phyloP scores from a whole-genome alignment of 2,113 vertebrate genomes.

The Chloebia gouldiae region DNA sequence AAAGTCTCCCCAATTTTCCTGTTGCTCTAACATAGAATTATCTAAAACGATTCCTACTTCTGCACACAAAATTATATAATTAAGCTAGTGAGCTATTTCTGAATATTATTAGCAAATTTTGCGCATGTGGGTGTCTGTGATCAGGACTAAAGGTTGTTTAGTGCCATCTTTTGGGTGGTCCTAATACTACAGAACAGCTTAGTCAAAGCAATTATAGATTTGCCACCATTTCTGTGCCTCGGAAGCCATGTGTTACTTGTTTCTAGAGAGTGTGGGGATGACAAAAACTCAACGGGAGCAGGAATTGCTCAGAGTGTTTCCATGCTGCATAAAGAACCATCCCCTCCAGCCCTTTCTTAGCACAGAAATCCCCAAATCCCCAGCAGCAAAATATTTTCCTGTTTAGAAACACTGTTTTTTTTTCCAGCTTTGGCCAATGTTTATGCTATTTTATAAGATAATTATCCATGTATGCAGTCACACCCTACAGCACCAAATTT shows the following conservation, averaged over 20 bases:
- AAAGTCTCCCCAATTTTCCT: neutral
- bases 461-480: neutral
- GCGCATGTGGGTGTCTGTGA: too few relatives aligned
- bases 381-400: slow-evolving; percentile 42
- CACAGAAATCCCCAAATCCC: slow-evolving; percentile 22
- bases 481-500: neutral
- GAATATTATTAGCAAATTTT: neutral
- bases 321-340: neutral
- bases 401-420: neutral
- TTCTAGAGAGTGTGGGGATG: neutral
- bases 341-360: neutral
- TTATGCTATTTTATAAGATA: neutral
- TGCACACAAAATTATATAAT: slow-evolving; percentile 12
- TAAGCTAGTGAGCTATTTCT: neutral
- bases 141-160: slow-evolving; percentile 44
- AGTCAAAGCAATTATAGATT: neutral
- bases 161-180: slow-evolving; percentile 76
- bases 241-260: neutral
- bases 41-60: neutral
- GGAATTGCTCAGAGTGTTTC: slow-evolving; percentile 31
- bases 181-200: slow-evolving; percentile 62
- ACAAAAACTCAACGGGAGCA: neutral
- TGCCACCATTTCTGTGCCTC: neutral
- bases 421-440: neutral
- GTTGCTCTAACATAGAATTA: slow-evolving; percentile 11